Evolutionary conservation across 2,113 vertebrate genomes (phyloP).

Genomic region (Protobothrops flavoviridis): DNA sequence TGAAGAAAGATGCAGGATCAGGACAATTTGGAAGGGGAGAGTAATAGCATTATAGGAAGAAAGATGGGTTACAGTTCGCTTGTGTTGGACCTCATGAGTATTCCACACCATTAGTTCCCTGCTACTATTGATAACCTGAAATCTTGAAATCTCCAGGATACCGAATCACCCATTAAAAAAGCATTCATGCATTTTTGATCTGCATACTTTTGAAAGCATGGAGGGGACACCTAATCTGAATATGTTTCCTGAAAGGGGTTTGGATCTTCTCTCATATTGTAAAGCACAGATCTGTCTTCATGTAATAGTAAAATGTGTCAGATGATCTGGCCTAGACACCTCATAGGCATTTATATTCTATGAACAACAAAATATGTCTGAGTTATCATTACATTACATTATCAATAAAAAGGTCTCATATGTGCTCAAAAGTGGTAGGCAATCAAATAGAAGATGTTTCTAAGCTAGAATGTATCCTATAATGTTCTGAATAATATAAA

Average conservation of each 20-base stretch:
- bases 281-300: background rate
- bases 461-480: background rate
- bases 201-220: background rate
- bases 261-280: background rate
- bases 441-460: background rate
- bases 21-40: background rate
- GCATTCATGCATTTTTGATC: background rate
- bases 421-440: background rate
- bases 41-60: background rate
- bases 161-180: background rate
- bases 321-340: background rate
- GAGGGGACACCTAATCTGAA: background rate
- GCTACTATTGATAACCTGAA: background rate
- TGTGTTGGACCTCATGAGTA: background rate
- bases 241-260: background rate
- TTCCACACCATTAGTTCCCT: background rate
- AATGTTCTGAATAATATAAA: constrained; percentile 6
- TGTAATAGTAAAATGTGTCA: background rate
- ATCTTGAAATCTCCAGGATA: background rate
- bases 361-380: background rate
- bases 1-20: background rate
- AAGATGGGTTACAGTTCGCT: background rate
- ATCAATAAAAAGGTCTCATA: background rate
- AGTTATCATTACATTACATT: background rate
- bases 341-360: background rate